These are phyloP conservation scores for Nannoperca obscura DNA, from an alignment of 2,797 vertebrate genomes.

Conservation along the genomic window DNA sequence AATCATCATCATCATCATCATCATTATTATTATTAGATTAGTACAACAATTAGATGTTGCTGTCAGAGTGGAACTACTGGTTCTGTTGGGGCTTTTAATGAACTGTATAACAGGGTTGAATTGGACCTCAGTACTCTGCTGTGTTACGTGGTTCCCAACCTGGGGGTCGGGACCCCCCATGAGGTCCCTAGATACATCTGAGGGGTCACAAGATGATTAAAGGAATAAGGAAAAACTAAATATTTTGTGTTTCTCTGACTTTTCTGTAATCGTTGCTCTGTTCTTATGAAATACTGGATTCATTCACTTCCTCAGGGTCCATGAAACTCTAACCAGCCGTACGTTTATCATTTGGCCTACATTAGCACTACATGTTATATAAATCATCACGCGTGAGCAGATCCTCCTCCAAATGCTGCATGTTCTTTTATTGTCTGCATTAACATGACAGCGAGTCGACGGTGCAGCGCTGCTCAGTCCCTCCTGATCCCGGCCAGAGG, in stretches of 20 bases:
- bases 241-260: background rate
- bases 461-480: constrained; percentile 8
- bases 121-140: no score
- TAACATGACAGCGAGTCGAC: background rate
- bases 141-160: background rate
- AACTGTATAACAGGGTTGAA: no score
- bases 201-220: no score
- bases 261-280: background rate
- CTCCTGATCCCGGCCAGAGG: constrained; percentile 27
- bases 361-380: background rate
- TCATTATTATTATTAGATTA: no score
- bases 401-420: background rate
- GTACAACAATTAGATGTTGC: no score
- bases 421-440: background rate
- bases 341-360: background rate
- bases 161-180: background rate
- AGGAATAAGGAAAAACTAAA: background rate
- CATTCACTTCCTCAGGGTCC: no score
- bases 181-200: background rate
- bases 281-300: no score
- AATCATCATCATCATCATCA: no score
- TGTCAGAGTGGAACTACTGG: no score
- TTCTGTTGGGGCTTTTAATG: no score
- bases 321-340: background rate
- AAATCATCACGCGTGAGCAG: background rate